phyloP scores from a whole-genome alignment of 1,140 invertebrate genomes.

The Phthorimaea operculella region DNA sequence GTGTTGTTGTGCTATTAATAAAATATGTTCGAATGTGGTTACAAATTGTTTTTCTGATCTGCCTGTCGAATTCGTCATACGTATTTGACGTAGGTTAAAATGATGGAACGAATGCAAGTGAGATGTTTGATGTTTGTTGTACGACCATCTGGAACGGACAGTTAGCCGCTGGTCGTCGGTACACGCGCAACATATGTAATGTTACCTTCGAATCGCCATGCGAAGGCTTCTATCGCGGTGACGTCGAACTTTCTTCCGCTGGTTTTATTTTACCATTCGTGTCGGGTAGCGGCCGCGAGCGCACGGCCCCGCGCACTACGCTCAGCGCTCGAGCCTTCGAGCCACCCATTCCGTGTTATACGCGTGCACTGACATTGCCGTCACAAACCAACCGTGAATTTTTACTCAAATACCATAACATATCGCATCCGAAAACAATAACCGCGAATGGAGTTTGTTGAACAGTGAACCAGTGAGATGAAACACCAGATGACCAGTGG shows the following conservation, averaged over 20 bases:
- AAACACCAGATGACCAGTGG: constrained; percentile 27
- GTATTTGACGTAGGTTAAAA: not conserved
- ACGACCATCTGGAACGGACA: constrained; percentile 14
- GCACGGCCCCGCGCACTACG: constrained; percentile 27
- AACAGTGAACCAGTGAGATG: constrained; percentile 41
- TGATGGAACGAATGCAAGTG: constrained; percentile 3
- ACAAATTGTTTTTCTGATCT: constrained; percentile 23
- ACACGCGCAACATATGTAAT: constrained; percentile 39
- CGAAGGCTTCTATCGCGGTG: constrained; percentile 48
- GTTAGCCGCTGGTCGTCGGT: constrained; percentile 22
- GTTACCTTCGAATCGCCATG: constrained; percentile 39
- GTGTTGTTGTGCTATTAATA: constrained; percentile 68
- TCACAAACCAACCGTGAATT: constrained; percentile 47
- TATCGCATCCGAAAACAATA: constrained; percentile 18
- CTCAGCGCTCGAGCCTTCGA: constrained; percentile 15
- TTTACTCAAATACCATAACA: constrained; percentile 33
- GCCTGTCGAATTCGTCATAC: not conserved
- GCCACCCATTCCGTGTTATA: not conserved
- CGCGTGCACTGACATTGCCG: constrained; percentile 24
- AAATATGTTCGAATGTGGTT: constrained; percentile 64
- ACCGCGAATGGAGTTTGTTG: constrained; percentile 24
- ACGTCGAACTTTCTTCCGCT: constrained; percentile 59
- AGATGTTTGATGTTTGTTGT: constrained; percentile 6
- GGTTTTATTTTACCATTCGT: constrained; percentile 55
- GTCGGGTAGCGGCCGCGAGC: constrained; percentile 34